Evolutionary conservation across 2,888 invertebrate species (phyloP).

Genomic region (Gerris lacustris): DNA sequence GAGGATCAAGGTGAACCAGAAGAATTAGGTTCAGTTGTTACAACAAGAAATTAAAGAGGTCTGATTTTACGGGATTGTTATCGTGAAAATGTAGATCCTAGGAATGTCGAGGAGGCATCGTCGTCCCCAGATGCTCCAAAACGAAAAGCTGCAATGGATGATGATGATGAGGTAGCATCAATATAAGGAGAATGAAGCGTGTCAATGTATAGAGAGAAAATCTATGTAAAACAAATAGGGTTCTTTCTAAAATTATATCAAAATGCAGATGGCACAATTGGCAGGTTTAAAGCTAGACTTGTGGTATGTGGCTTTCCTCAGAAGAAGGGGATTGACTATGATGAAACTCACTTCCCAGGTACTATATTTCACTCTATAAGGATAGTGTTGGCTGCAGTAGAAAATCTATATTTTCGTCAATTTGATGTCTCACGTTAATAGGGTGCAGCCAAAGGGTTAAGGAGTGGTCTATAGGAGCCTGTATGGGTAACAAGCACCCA

Average conservation of each 20-base stretch:
- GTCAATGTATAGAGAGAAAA: not conserved
- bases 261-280: not conserved
- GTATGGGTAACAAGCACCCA: slow-evolving; percentile 35
- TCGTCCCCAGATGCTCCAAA: not conserved
- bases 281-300: slow-evolving; percentile 7
- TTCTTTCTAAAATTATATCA: not conserved
- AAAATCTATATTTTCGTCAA: slow-evolving; percentile 27
- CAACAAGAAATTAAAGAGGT: not conserved
- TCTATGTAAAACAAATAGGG: slow-evolving; percentile 3
- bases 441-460: slow-evolving; percentile 33
- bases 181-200: slow-evolving; percentile 10
- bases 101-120: not conserved
- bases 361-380: not conserved
- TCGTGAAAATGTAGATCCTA: not conserved
- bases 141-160: slow-evolving; percentile 7
- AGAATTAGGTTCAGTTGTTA: not conserved
- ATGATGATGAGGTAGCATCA: slow-evolving; percentile 2
- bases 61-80: not conserved
- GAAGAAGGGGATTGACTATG: slow-evolving; percentile 8
- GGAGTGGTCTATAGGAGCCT: slow-evolving; percentile 32
- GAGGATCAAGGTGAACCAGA: not conserved
- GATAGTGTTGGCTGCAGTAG: slow-evolving; percentile 29
- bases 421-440: slow-evolving; percentile 33
- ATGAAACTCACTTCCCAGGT: slow-evolving; percentile 14
- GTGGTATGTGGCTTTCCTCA: slow-evolving; percentile 8